Evolutionary conservation across 1,140 invertebrate species (phyloP).

Genomic region (Heliconius himera): DNA sequence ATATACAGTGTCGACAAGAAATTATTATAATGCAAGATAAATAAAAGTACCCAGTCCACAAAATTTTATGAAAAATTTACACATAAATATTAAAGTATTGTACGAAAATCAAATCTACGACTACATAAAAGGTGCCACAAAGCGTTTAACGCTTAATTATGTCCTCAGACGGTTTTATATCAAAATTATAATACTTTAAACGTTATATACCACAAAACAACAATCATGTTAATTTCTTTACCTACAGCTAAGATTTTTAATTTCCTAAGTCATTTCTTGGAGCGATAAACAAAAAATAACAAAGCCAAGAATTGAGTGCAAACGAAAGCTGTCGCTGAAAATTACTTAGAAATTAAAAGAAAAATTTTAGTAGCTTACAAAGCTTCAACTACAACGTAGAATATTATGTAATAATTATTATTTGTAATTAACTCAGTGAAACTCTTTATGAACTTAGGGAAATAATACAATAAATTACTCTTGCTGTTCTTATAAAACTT

Average conservation of each 20-base stretch:
- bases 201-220: background rate
- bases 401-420: background rate
- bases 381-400: background rate
- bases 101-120: too few species aligned
- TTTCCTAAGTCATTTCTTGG: background rate
- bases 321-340: constrained; percentile 16
- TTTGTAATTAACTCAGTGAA: background rate
- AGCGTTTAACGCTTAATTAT: too few species aligned
- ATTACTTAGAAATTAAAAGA: background rate
- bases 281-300: constrained; percentile 15
- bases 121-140: too few species aligned
- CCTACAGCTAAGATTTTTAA: constrained; percentile 7
- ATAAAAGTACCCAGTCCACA: too few species aligned
- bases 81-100: too few species aligned
- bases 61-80: too few species aligned
- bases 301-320: constrained; percentile 11
- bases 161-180: too few species aligned
- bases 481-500: too few species aligned
- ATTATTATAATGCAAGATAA: too few species aligned
- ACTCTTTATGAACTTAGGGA: background rate
- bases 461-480: too few species aligned
- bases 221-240: background rate
- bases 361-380: constrained; percentile 15
- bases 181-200: background rate
- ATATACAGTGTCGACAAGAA: too few species aligned